Conservation (phyloP, 2,797 vertebrate species). For the Hemibagrus guttatus region DNA sequence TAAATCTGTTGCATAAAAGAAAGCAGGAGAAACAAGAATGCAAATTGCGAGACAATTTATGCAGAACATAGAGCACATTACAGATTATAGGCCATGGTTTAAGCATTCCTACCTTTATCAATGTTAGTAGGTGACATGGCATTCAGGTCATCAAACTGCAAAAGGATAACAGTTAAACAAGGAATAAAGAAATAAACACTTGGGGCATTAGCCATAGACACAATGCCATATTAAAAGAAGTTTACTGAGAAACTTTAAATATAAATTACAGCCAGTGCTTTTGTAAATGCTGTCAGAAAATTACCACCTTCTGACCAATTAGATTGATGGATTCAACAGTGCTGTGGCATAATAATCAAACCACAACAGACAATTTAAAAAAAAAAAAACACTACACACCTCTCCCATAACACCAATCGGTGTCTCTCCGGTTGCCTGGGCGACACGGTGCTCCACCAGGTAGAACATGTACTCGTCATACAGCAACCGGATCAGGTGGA, state of each 20-base stretch:
- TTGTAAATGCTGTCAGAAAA: background rate
- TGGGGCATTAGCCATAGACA: background rate
- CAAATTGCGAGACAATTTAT: background rate
- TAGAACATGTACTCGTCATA: slow-evolving; percentile 99
- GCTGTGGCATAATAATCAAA: background rate
- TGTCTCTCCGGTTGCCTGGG: slow-evolving; percentile 93
- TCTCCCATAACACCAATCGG: slow-evolving; percentile 97
- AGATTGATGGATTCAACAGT: background rate
- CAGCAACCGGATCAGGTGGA: slow-evolving; percentile 96
- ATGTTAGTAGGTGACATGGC: slow-evolving; percentile 85
- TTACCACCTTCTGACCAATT: background rate
- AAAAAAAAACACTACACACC: slow-evolving; percentile 70
- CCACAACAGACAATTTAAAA: background rate
- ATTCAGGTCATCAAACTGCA: slow-evolving; percentile 88
- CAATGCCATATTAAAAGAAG: background rate
- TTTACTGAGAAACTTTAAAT: background rate
- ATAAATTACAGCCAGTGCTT: background rate
- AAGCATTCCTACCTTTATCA: slow-evolving; percentile 86
- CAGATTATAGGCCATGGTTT: slow-evolving; percentile 8
- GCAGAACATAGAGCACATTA: background rate
- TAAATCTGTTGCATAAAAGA: background rate
- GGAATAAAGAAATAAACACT: background rate
- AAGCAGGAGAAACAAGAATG: background rate
- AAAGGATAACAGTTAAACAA: slow-evolving; percentile 36
- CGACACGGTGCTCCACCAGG: slow-evolving; percentile 95